A percentile compares a stretch with the other conserved stretches of the same genome.
These are phyloP conservation scores for Acanthurus tractus DNA, from an alignment of 2,797 vertebrate genomes.

Conservation along the genomic window DNA sequence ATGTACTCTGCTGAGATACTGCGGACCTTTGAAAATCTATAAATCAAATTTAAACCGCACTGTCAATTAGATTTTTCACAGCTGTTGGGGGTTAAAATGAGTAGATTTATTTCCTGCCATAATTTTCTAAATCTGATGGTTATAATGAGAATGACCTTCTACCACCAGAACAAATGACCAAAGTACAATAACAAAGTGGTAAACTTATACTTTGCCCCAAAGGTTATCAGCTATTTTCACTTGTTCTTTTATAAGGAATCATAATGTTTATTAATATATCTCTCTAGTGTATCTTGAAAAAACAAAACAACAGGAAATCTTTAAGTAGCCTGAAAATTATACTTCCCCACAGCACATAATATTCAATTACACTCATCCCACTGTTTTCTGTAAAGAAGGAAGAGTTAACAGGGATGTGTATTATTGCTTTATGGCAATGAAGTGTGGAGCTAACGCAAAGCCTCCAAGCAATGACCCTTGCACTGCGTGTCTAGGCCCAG, in stretches of 20 bases:
- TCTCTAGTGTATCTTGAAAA: constrained; percentile 62
- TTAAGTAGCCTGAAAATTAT: constrained; percentile 74
- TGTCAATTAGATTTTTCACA: constrained; percentile 69
- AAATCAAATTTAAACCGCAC: constrained; percentile 77
- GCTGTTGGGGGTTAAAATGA: constrained; percentile 55
- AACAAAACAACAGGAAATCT: constrained; percentile 74
- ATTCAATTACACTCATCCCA: constrained; percentile 79
- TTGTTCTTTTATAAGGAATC: constrained; percentile 57
- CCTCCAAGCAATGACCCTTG: constrained; percentile 86
- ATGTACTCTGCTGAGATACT: constrained; percentile 65
- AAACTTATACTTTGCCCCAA: constrained; percentile 46
- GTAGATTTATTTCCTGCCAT: constrained; percentile 45
- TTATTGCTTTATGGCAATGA: constrained; percentile 88
- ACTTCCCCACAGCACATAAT: constrained; percentile 76
- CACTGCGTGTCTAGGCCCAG: constrained; percentile 80
- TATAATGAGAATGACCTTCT: constrained; percentile 62
- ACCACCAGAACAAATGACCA: constrained; percentile 59
- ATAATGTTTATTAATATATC: constrained; percentile 61
- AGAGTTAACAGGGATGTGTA: constrained; percentile 82
- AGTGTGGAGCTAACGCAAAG: constrained; percentile 82
- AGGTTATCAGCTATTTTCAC: constrained; percentile 59
- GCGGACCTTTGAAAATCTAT: constrained; percentile 75
- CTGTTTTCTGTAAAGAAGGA: constrained; percentile 71
- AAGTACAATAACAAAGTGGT: constrained; percentile 38
- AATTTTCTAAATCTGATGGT: constrained; percentile 64